phyloP scores from a whole-genome alignment of 2,797 vertebrate species.

The Mallotus villosus region DNA sequence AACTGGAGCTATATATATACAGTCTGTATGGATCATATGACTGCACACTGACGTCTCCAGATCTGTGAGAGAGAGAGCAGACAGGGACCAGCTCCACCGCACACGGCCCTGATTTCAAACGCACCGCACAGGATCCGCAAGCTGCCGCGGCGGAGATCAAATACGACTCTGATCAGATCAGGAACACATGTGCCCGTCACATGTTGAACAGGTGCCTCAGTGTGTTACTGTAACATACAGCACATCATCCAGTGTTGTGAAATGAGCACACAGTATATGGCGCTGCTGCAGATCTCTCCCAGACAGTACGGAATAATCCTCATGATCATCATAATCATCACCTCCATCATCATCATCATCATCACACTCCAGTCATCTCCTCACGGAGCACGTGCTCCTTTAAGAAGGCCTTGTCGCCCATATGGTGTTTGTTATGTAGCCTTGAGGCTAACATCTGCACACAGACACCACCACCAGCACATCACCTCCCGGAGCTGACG shows the following conservation, averaged over 20 bases:
- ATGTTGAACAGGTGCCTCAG: too few species aligned
- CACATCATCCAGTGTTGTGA: too few species aligned
- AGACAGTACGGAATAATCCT: too few species aligned
- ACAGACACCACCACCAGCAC: constrained; percentile 31
- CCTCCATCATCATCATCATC: constrained; percentile 5
- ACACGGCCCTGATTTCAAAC: not conserved
- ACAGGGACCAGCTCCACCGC: not conserved
- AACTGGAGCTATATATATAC: not conserved
- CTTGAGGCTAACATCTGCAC: constrained; percentile 59
- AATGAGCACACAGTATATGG: too few species aligned
- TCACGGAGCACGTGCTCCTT: not conserved
- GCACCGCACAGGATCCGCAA: not conserved
- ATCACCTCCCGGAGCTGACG: not conserved
- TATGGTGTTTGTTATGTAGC: constrained; percentile 53
- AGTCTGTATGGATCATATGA: not conserved
- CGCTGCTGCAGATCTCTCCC: too few species aligned
- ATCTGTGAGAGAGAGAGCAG: not conserved
- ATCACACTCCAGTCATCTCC: constrained; percentile 21
- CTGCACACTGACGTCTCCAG: not conserved
- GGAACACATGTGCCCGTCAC: too few species aligned
- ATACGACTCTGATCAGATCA: too few species aligned
- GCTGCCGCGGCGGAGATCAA: too few species aligned
- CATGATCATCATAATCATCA: not conserved
- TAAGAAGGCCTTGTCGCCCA: constrained; percentile 24
- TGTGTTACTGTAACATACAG: too few species aligned